Evolutionary conservation across 2,888 invertebrate species (phyloP).

Genomic region (Cosmia trapezina): DNA sequence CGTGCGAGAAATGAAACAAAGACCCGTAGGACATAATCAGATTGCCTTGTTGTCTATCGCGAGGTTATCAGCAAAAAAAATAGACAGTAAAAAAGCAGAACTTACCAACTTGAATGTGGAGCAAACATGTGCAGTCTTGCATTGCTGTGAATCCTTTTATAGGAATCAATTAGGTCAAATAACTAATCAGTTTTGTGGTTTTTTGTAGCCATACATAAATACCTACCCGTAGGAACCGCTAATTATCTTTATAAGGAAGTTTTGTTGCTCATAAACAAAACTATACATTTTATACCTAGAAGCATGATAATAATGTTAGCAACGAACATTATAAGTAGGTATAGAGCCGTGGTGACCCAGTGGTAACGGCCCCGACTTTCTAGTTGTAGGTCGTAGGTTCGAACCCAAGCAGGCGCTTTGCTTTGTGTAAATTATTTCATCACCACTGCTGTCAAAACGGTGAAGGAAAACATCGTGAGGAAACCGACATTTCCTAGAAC

Average conservation of each 20-base stretch:
- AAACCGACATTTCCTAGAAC: no score
- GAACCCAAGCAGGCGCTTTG: no score
- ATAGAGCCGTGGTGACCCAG: no score
- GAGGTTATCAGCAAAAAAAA: neutral
- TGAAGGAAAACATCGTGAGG: no score
- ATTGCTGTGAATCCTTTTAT: constrained; percentile 32
- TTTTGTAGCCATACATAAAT: neutral
- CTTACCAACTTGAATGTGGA: constrained; percentile 32
- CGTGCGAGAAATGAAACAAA: neutral
- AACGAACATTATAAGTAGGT: neutral
- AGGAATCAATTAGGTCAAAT: constrained; percentile 18
- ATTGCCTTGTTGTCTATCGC: neutral
- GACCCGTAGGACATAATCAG: neutral
- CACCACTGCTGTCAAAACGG: no score
- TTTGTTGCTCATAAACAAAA: neutral
- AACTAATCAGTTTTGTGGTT: constrained; percentile 48
- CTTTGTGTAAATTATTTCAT: no score
- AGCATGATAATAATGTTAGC: neutral
- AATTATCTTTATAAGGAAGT: constrained; percentile 16
- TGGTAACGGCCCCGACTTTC: no score
- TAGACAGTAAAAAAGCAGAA: neutral
- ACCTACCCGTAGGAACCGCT: constrained; percentile 20
- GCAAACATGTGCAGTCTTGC: neutral
- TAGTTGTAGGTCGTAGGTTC: no score
- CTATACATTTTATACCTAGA: constrained; percentile 16